Percentiles rank a stretch among this genome's conserved stretches.
Evolutionary conservation across 2,797 vertebrate species (phyloP).

Genomic region (Saguinus oedipus): DNA sequence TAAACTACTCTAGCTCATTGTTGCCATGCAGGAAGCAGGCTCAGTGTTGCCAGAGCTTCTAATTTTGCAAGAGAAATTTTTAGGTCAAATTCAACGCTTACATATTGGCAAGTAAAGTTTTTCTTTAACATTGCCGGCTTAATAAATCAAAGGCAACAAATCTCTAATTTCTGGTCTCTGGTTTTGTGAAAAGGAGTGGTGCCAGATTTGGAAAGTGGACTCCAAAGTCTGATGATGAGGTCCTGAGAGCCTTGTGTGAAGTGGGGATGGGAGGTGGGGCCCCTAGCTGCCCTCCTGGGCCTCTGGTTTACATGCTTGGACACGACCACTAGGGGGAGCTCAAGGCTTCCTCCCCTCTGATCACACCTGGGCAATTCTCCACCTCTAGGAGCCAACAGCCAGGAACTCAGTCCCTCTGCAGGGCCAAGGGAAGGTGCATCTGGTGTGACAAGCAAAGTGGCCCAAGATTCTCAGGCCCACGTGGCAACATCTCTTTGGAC

Average conservation of each 20-base stretch:
- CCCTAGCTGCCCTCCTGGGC: accelerated
- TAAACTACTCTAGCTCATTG: neutral
- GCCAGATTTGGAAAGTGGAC: neutral
- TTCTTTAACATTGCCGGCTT: neutral
- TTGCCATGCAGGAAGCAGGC: neutral
- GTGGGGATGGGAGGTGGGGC: accelerated
- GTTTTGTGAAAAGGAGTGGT: neutral
- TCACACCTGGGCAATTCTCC: neutral
- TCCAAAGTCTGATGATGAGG: neutral
- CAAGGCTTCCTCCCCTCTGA: neutral
- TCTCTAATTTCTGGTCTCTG: neutral
- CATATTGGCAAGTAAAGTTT: neutral
- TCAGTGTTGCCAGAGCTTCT: neutral
- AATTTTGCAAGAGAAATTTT: conserved; percentile 5
- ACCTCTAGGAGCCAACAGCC: neutral
- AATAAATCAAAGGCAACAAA: neutral
- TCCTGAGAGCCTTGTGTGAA: neutral
- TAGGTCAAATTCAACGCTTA: neutral
- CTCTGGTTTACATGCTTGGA: neutral
- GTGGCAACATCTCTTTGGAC: neutral
- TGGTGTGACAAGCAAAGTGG: neutral
- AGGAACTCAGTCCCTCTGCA: too few species aligned
- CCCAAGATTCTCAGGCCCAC: neutral
- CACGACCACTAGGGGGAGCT: conserved; percentile 7
- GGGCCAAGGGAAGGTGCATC: neutral